Base-by-base conservation (phyloP, 1,140 invertebrate genomes). In the Atta cephalotes region DNA sequence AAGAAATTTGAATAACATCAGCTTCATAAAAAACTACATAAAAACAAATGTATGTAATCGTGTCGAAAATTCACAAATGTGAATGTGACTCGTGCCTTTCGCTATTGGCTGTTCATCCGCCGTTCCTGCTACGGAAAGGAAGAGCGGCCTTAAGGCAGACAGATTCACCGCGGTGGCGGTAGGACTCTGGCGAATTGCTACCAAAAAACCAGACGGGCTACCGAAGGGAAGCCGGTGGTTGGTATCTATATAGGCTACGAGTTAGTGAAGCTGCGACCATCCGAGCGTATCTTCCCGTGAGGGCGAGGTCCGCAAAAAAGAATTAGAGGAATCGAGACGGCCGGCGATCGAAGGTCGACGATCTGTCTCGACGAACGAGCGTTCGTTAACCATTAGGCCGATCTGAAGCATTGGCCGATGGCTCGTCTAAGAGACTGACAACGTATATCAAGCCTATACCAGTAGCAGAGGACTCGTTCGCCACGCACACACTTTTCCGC, bases 131-230 rank as follows among this genome's bases (percentile, higher is more conserved):
- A 90, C 88, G 91, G 88, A 92, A 91, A 88, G 87, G 85, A 89
- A 92, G 88, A 92, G 89, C 77, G 66, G 92, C 93, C 91, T 90
- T 53, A 88, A 90, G 92, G 92, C 89, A 90, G 65, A 89, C 89
- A 87, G 86, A 78, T 87, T 77, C 85, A 82, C 89, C 77, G 25
- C 85, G 85, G 88, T 87, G 86, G 90, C 88, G 88, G 89, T 91
- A 92, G 88, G 85, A 88, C 92, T 86, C 86, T 77, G 87, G 91
- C 87, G 90, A 92, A 91, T 88, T 88, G 93, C 93, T 94, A 94
- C 94, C 94, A 94, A 94, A 94, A 94, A 94, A 94, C 93, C 93
- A 92, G 93, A 90, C 91, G 92, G 91, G 93, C 93, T 94, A 93
- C 93, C 92, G 92, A 91, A 94, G 91, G 90, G 89, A 90, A 88